These are phyloP conservation scores for Agelas oroides DNA, from an alignment of 37 sponge, comb jelly and placozoan genomes.

Conservation along the genomic window DNA sequence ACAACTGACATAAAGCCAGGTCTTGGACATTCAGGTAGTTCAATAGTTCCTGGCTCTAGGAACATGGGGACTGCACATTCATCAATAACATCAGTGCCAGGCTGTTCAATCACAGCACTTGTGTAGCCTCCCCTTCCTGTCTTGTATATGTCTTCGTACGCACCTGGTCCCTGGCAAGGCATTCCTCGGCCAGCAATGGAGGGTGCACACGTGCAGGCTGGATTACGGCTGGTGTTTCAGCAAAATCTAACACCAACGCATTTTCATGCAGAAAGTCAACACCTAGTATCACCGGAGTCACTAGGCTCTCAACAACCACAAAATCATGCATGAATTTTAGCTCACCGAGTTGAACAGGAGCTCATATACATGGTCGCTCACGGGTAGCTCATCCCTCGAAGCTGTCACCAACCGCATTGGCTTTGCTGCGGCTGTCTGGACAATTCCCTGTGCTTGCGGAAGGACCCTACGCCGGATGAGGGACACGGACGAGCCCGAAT, in stretches of 20 bases:
- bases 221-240: not conserved
- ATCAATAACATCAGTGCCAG: conserved; percentile 11
- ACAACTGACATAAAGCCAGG: too few relatives aligned
- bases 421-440: conserved; percentile 24
- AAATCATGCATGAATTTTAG: conserved; percentile 36
- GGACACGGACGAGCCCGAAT: conserved; percentile 50
- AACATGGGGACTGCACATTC: too few relatives aligned
- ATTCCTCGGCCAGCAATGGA: not conserved
- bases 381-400: too few relatives aligned
- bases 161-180: too few relatives aligned
- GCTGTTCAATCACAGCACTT: not conserved
- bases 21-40: too few relatives aligned
- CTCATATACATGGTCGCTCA: not conserved
- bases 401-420: too few relatives aligned
- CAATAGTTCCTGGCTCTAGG: too few relatives aligned
- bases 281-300: conserved; percentile 57
- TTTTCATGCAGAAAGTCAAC: too few relatives aligned
- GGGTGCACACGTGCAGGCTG: not conserved
- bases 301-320: conserved; percentile 49
- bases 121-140: not conserved
- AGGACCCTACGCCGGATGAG: conserved; percentile 9
- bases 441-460: not conserved
- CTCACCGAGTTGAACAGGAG: conserved; percentile 16
- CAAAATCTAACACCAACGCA: too few relatives aligned
- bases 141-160: not conserved